phyloP scores from a whole-genome alignment of 2,113 vertebrate genomes.

The Nesogale talazaci region DNA sequence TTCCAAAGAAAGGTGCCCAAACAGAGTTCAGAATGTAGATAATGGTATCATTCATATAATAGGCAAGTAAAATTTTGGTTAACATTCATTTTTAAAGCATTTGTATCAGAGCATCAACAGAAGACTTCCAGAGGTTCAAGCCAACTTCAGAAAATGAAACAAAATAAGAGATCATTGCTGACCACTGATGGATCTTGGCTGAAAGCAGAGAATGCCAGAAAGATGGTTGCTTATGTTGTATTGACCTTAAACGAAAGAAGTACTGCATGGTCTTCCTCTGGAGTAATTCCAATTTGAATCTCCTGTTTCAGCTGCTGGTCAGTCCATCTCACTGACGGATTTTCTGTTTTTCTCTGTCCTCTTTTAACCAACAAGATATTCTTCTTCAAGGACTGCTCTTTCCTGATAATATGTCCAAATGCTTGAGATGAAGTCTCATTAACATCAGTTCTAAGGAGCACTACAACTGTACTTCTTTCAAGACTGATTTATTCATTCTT shows the following conservation, averaged over 20 bases:
- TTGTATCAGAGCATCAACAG: not conserved
- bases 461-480: no score
- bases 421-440: no score
- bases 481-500: no score
- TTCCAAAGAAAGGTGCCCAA: not conserved
- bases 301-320: no score
- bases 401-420: no score
- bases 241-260: not conserved
- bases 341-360: no score
- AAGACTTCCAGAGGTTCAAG: not conserved
- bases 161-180: not conserved
- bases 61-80: not conserved
- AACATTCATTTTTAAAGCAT: not conserved
- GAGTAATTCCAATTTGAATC: no score
- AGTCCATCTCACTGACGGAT: no score
- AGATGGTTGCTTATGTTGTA: not conserved
- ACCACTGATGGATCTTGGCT: not conserved
- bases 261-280: no score
- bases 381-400: no score
- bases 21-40: not conserved
- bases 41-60: not conserved
- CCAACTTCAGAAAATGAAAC: not conserved
- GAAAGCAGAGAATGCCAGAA: not conserved
- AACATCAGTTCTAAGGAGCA: no score
- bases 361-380: no score